A percentile compares a stretch with the other conserved stretches of the same genome.
Evolutionary conservation across 2,888 invertebrate genomes (phyloP).

Genomic region (Timema podura): DNA sequence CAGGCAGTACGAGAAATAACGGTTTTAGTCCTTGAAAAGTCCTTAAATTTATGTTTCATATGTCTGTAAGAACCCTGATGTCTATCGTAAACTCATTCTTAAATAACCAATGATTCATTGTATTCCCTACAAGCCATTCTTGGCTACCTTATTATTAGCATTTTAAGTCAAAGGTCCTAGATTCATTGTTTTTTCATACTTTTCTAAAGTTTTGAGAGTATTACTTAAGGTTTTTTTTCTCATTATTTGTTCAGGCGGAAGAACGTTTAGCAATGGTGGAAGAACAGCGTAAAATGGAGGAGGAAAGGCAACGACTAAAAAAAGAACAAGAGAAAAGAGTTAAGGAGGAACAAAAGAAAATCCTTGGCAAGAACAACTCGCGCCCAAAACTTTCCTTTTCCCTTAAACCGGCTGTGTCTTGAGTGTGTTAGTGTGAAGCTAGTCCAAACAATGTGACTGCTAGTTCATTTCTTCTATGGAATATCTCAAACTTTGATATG

Average conservation of each 20-base stretch:
- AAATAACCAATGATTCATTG: no score
- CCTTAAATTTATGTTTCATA: no score
- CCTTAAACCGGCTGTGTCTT: constrained; percentile 71
- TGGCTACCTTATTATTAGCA: no score
- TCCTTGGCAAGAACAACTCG: constrained; percentile 94
- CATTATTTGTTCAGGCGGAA: constrained; percentile 70
- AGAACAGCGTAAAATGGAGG: constrained; percentile 93
- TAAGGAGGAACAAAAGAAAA: constrained; percentile 95
- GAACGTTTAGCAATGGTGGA: constrained; percentile 94
- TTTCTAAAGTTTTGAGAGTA: not conserved
- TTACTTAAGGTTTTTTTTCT: not conserved
- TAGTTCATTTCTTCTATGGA: constrained; percentile 1
- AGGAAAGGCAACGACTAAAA: constrained; percentile 87
- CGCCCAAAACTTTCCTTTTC: constrained; percentile 92
- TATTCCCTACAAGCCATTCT: no score
- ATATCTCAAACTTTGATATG: not conserved
- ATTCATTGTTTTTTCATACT: no score
- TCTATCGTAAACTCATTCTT: no score
- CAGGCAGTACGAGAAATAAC: no score
- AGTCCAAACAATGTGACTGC: constrained; percentile 9
- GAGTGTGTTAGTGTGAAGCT: constrained; percentile 39
- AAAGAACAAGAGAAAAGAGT: constrained; percentile 90
- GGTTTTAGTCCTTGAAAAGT: no score
- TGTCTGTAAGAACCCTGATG: no score
- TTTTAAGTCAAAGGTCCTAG: no score